A percentile compares a stretch with the other conserved stretches of the same genome.
phyloP scores from a whole-genome alignment of 2,888 invertebrate genomes.

The Gonocerus acuteangulatus region DNA sequence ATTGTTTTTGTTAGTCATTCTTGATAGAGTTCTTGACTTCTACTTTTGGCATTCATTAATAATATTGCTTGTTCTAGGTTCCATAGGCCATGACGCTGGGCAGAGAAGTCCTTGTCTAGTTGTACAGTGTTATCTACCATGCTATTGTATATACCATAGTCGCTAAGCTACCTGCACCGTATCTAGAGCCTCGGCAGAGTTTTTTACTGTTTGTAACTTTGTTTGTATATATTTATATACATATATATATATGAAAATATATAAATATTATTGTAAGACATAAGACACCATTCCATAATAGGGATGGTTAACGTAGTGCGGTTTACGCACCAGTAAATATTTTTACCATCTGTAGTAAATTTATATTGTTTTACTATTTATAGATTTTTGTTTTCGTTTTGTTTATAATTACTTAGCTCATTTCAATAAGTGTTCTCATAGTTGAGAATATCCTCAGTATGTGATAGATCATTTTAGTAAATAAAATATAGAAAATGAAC shows the following conservation, averaged over 20 bases:
- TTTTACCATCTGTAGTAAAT: constrained; percentile 21
- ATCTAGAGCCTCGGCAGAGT: constrained; percentile 30
- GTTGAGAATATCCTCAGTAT: constrained; percentile 19
- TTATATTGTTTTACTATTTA: neutral
- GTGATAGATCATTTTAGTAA: constrained; percentile 17
- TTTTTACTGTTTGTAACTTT: constrained; percentile 32
- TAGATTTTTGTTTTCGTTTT: constrained; percentile 2
- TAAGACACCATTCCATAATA: constrained; percentile 22
- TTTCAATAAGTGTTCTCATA: constrained; percentile 6
- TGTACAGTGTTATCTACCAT: constrained; percentile 36
- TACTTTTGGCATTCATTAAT: too few relatives aligned
- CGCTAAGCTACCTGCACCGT: constrained; percentile 32
- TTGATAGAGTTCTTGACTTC: too few relatives aligned
- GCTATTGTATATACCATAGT: constrained; percentile 32
- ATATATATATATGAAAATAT: constrained; percentile 27
- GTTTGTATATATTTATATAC: constrained; percentile 35
- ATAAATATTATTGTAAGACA: constrained; percentile 16
- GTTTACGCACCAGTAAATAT: constrained; percentile 21
- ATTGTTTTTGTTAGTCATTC: too few relatives aligned
- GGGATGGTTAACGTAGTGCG: constrained; percentile 24
- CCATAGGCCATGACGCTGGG: constrained; percentile 71
- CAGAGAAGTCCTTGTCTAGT: constrained; percentile 24
- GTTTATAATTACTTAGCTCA: constrained; percentile 6
- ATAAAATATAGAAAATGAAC: neutral
- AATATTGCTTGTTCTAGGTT: constrained; percentile 57